Percentiles rank a stretch among this genome's conserved stretches.
Evolutionary conservation across 2,888 invertebrate genomes (phyloP).

Genomic region (Trissoscelio sp.): DNA sequence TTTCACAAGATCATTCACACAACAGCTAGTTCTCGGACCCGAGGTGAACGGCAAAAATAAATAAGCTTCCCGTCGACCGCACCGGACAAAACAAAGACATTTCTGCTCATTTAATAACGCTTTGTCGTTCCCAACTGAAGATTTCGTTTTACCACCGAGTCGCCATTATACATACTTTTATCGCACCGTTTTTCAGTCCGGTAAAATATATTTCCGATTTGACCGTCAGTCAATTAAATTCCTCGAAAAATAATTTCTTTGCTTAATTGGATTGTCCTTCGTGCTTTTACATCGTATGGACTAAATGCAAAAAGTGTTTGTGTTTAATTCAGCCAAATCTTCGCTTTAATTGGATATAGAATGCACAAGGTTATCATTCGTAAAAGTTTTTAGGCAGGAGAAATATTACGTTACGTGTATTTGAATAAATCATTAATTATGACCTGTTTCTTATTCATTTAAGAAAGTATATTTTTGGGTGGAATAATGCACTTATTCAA

Average conservation of each 20-base stretch:
- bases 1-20: slow-evolving; percentile 62
- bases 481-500: no score
- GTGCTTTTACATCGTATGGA: slow-evolving; percentile 26
- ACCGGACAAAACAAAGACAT: slow-evolving; percentile 64
- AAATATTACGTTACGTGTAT: slow-evolving; percentile 3
- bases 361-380: slow-evolving; percentile 10
- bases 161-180: slow-evolving; percentile 23
- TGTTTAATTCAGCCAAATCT: slow-evolving; percentile 15
- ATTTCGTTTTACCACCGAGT: slow-evolving; percentile 11
- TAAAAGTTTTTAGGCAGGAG: not conserved
- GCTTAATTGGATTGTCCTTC: slow-evolving; percentile 36
- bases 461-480: no score
- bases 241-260: slow-evolving; percentile 30
- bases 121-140: slow-evolving; percentile 32
- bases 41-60: slow-evolving; percentile 72
- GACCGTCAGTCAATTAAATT: slow-evolving; percentile 40
- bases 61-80: slow-evolving; percentile 69
- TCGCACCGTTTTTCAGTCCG: not conserved
- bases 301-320: slow-evolving; percentile 32
- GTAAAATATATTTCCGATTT: slow-evolving; percentile 31
- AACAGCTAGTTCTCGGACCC: slow-evolving; percentile 37
- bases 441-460: no score
- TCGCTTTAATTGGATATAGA: slow-evolving; percentile 24
- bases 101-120: slow-evolving; percentile 71
- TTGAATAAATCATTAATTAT: no score